Evolutionary conservation across 2,113 vertebrate species (phyloP).

Genomic region (Jacana jacana): DNA sequence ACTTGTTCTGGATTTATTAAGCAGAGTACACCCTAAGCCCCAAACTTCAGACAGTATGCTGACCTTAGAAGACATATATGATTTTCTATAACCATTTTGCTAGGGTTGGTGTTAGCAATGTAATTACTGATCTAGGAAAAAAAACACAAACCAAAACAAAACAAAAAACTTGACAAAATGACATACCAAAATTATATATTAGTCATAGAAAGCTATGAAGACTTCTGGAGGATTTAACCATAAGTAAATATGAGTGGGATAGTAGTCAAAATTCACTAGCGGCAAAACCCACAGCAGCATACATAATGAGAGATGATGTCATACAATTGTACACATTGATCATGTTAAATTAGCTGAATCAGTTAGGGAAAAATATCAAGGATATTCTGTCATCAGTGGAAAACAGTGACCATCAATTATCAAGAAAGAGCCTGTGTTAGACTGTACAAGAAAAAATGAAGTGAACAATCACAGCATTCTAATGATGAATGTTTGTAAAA

Average conservation of each 20-base stretch:
- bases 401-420: background rate
- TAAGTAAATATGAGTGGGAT: background rate
- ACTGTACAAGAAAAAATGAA: background rate
- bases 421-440: background rate
- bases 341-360: background rate
- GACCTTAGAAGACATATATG: background rate
- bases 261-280: background rate
- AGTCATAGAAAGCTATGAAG: background rate
- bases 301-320: fast-evolving
- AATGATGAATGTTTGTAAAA: background rate
- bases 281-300: background rate
- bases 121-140: background rate
- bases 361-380: background rate
- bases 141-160: too few species aligned
- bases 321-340: background rate
- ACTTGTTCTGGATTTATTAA: background rate
- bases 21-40: background rate
- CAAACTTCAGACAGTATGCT: background rate
- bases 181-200: background rate
- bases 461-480: background rate
- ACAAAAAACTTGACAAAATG: background rate
- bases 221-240: background rate
- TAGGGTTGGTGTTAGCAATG: background rate
- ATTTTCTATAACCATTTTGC: background rate
- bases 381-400: background rate